Conservation (phyloP, 2,797 vertebrate genomes). For the Esox masquinongy region DNA sequence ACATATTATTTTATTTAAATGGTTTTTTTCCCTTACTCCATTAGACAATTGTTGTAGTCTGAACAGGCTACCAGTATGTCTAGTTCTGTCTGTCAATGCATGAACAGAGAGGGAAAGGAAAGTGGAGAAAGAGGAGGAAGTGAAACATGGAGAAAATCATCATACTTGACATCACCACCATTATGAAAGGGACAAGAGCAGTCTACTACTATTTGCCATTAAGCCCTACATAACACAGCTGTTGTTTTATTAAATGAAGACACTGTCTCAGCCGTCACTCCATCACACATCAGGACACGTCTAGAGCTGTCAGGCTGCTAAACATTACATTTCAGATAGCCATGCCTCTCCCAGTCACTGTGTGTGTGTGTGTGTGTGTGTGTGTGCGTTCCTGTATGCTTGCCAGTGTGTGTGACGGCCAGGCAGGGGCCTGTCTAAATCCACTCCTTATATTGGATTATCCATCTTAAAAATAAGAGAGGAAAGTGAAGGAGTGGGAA, state of each 20-base stretch:
- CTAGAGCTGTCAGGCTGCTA: conserved; percentile 23
- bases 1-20: too few relatives aligned
- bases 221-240: neutral
- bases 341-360: conserved; percentile 21
- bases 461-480: conserved; percentile 20
- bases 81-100: neutral
- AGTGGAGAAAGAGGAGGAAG: neutral
- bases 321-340: conserved; percentile 14
- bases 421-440: conserved; percentile 54
- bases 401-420: too few relatives aligned
- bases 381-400: too few relatives aligned
- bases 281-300: conserved; percentile 36
- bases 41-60: too few relatives aligned
- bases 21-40: too few relatives aligned
- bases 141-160: neutral
- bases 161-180: conserved; percentile 14
- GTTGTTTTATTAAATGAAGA: conserved; percentile 42
- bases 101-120: neutral
- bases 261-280: conserved; percentile 35
- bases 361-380: conserved; percentile 9
- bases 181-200: neutral
- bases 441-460: conserved; percentile 59
- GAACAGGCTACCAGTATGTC: neutral
- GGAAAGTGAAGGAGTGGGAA: conserved; percentile 37
- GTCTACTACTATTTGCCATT: neutral